Evolutionary conservation across 2,797 vertebrate genomes (phyloP), one percentile per base, ranked within the genome.

Genomic region (Onychomys leucogaster): DNA sequence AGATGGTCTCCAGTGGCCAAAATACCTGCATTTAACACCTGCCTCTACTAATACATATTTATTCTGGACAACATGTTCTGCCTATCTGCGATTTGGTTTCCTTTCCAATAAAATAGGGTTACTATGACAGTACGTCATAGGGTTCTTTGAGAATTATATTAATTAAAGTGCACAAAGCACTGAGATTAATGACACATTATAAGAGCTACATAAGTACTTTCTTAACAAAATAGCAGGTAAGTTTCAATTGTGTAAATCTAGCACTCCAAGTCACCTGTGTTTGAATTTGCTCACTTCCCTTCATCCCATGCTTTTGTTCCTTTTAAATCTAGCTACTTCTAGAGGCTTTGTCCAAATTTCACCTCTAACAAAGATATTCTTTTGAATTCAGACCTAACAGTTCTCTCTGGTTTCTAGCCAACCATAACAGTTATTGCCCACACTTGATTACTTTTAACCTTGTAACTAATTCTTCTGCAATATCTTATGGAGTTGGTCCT

Each of bases 341-440:
- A 80, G 37, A 57, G 76, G 19, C 7, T 13, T 77, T 41, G 57
- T 93, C 52, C n/a, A 91, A 75, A 9, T 59, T 11, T 37, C 29
- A 34, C 49, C n/a, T 80, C 91, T 86, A 49, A 89, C 23, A 91
- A 82, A 65, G 27, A 61, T 6, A 69, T 14, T 55, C 10, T 49
- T 43, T 29, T 80, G 71, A 93, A 88, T 82, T 90, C 52, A 93
- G 83, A 75, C 23, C 57, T 23, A 90, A 52, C 21, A 81, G n/a
- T 41, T 71, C 75, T 88, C 5, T 86, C 34, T 9, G 52, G 32
- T 89, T 86, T 7, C 19, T 25, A 23, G 83, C 34, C 65, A 93
- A 41, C 67, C 67, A 59, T 63, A 76, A 95, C 67, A 69, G 43
- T 93, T 81, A 93, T 25, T 65, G 5, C 84, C 32, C n/a, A 49